Percentiles rank a stretch among this genome's conserved stretches.
Conservation (phyloP, 1,140 invertebrate species). For the Eupristina koningsbergeri region DNA sequence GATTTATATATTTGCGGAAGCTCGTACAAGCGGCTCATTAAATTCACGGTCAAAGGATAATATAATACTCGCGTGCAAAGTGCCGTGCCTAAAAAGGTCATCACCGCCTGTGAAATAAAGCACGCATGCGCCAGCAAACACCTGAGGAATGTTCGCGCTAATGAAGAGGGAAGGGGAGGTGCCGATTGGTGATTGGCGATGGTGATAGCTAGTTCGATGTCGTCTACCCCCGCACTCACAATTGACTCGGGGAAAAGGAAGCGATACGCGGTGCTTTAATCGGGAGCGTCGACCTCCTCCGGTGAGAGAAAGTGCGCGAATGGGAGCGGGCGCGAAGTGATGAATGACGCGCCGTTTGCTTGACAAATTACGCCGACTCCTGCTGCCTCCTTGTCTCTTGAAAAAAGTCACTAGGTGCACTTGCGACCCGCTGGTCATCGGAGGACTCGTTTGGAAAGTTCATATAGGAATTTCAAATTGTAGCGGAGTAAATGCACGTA, state of each 20-base stretch:
- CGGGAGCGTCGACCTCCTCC: neutral
- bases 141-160: too few species aligned
- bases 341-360: neutral
- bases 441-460: neutral
- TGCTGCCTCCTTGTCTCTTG: too few species aligned
- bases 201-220: neutral
- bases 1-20: neutral
- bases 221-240: neutral
- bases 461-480: neutral
- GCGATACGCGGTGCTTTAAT: slow-evolving; percentile 4
- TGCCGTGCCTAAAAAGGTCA: neutral
- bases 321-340: neutral
- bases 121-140: neutral
- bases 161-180: too few species aligned
- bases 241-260: neutral
- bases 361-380: neutral
- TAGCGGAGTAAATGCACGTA: neutral
- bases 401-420: too few species aligned
- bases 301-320: neutral
- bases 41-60: neutral
- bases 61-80: neutral
- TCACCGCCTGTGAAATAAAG: neutral
- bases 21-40: neutral
- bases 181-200: neutral
- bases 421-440: too few species aligned